Evolutionary conservation across 2,888 invertebrate genomes (phyloP).

Genomic region (Apotomis capreana): DNA sequence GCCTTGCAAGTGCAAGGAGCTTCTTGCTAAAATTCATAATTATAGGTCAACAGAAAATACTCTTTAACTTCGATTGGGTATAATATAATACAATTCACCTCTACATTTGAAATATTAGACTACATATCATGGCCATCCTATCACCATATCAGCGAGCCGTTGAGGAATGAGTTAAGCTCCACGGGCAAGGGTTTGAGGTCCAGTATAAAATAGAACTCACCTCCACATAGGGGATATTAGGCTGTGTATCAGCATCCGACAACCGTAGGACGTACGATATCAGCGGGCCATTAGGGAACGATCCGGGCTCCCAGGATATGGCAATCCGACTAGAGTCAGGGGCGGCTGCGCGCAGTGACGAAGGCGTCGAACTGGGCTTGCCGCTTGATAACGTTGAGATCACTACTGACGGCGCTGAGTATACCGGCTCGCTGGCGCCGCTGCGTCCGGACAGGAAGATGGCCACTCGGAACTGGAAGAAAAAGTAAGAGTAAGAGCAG

Average conservation of each 20-base stretch:
- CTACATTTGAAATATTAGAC: too few species aligned
- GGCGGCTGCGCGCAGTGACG: slow-evolving; percentile 89
- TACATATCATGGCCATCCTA: too few species aligned
- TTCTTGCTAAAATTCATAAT: too few species aligned
- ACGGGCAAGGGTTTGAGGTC: too few species aligned
- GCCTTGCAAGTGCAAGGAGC: too few species aligned
- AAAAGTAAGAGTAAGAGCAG: background rate
- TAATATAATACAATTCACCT: too few species aligned
- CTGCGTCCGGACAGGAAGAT: slow-evolving; percentile 88
- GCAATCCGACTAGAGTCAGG: slow-evolving; percentile 93
- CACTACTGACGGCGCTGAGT: slow-evolving; percentile 89
- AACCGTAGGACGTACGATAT: slow-evolving; percentile 92
- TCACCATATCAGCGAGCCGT: too few species aligned
- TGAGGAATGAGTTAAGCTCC: too few species aligned
- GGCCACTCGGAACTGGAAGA: slow-evolving; percentile 93
- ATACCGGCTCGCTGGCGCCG: slow-evolving; percentile 87
- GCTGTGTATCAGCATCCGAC: slow-evolving; percentile 72
- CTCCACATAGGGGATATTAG: slow-evolving; percentile 85
- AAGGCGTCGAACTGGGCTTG: slow-evolving; percentile 89
- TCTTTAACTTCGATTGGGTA: too few species aligned
- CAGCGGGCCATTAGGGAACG: slow-evolving; percentile 93
- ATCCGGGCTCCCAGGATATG: slow-evolving; percentile 94
- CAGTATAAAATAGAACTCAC: slow-evolving; percentile 65
- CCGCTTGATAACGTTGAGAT: slow-evolving; percentile 90
- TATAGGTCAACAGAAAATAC: too few species aligned